Evolutionary conservation across 2,888 invertebrate genomes (phyloP), one percentile per base, ranked within the genome.

Genomic region (Hartigia nigra): DNA sequence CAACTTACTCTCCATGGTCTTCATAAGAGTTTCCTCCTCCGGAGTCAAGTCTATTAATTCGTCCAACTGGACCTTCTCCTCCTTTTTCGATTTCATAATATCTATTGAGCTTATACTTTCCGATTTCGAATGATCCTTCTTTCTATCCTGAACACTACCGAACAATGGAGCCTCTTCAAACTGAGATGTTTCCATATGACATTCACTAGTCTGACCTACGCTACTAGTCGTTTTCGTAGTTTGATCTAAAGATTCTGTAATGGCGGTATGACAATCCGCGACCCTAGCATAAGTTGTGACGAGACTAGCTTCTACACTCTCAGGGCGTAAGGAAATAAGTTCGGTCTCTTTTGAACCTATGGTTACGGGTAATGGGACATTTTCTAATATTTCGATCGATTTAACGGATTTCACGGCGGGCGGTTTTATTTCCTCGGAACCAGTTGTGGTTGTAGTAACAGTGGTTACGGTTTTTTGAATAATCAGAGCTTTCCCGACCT

Each of bases 131-230:
- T 83, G 83, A 80, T 74, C 82, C 36, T 82, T 87, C 79, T 82
- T 89, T 80, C 90, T 89, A 85, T 89, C 87, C 82, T 87, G 89
- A 78, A 90, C 87, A 84, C 91, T 91, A 82, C 90, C 90, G 77
- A 91, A 91, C 35, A 91, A 77, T 31, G 88, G 84, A 70, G 84
- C 81, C 35, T 89, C 85, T 74, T 85, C 84, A 75, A 75, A 77
- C 32, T 83, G 81, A 14, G 81, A 79, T 31, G 74, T 55, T 70
- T 77, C 79, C 31, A 77, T 70, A 70, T 55, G 36, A 35, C 31
- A 55, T 14, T 79, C 78, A 69, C 76, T 74, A 75, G 76, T 69
- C 69, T 76, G 78, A 55, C 35, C 76, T 74, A 79, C 76, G 75
- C 74, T 74, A 36, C 82, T 80, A 74, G 70, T 77, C 70, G 70